phyloP scores from a whole-genome alignment of 2,888 invertebrate species.

The Oxyscelio sp. region DNA sequence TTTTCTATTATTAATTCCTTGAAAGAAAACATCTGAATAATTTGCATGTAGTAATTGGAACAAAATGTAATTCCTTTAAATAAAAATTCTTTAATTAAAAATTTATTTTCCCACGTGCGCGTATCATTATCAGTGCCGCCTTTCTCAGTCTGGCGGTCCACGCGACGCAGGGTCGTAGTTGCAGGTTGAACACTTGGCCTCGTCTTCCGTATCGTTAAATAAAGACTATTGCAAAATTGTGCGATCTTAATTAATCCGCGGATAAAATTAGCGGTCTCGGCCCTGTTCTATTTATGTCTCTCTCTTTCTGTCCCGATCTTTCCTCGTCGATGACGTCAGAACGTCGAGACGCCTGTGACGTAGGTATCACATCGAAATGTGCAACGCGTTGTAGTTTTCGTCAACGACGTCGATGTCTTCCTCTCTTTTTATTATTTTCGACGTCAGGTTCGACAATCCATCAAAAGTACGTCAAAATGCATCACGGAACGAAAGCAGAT shows the following conservation, averaged over 20 bases:
- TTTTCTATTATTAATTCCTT: no score
- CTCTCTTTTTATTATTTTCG: constrained; percentile 35
- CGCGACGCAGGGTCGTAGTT: constrained; percentile 58
- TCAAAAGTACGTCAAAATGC: constrained; percentile 47
- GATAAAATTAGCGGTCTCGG: constrained; percentile 85
- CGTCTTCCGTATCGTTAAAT: constrained; percentile 80
- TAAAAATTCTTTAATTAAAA: no score
- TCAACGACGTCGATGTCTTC: constrained; percentile 39
- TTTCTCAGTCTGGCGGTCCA: constrained; percentile 38
- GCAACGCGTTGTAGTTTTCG: constrained; percentile 77
- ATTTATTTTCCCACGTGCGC: constrained; percentile 11
- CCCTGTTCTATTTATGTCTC: constrained; percentile 84
- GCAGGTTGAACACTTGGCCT: constrained; percentile 70
- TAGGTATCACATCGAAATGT: constrained; percentile 77
- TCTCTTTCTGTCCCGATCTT: constrained; percentile 65
- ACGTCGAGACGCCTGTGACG: constrained; percentile 82
- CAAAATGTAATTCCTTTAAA: no score
- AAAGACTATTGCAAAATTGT: constrained; percentile 84
- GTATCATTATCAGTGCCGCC: constrained; percentile 23
- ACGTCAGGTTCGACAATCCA: constrained; percentile 62
- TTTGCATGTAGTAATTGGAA: no score
- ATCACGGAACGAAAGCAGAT: constrained; percentile 5
- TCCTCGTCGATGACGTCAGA: constrained; percentile 81
- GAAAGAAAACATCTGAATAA: no score
- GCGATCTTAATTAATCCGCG: constrained; percentile 85